Conservation (phyloP, 1,140 invertebrate genomes). For the Homalodisca vitripennis region DNA sequence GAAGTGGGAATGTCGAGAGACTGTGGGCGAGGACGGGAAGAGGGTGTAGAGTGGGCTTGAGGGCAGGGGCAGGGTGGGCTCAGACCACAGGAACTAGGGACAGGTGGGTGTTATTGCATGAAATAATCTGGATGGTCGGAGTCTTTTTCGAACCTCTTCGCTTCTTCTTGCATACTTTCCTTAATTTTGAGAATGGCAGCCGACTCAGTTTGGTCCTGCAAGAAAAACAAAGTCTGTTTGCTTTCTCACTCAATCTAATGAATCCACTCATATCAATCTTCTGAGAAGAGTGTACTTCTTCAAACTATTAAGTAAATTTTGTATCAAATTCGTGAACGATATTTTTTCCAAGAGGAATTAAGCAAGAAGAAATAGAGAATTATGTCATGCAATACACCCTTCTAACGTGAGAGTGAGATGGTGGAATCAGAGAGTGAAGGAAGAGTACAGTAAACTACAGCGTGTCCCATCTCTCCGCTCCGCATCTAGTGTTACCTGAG, state of each 20-base stretch:
- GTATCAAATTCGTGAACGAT: constrained; percentile 7
- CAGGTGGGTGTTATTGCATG: constrained; percentile 58
- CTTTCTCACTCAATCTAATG: constrained; percentile 25
- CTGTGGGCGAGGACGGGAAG: constrained; percentile 2
- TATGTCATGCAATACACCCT: constrained; percentile 36
- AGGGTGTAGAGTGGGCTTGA: background rate
- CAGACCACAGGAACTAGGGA: background rate
- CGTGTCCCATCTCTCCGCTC: too few species aligned
- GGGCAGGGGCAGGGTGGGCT: background rate
- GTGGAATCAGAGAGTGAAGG: too few species aligned
- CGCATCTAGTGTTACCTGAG: too few species aligned
- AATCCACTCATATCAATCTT: constrained; percentile 33
- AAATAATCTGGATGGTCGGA: constrained; percentile 95
- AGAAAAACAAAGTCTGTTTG: constrained; percentile 31
- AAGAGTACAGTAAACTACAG: too few species aligned
- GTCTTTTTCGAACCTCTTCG: constrained; percentile 99
- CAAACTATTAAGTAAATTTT: constrained; percentile 7
- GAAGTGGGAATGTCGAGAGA: constrained; percentile 15
- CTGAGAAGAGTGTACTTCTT: constrained; percentile 26
- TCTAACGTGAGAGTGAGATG: constrained; percentile 30
- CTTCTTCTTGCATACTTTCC: constrained; percentile 99
- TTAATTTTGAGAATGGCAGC: constrained; percentile 99
- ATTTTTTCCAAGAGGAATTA: background rate
- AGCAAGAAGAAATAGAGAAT: constrained; percentile 34
- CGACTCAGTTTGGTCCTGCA: constrained; percentile 87